Evolutionary conservation across 1,140 invertebrate species (phyloP).

Genomic region (Subanguina moxae): DNA sequence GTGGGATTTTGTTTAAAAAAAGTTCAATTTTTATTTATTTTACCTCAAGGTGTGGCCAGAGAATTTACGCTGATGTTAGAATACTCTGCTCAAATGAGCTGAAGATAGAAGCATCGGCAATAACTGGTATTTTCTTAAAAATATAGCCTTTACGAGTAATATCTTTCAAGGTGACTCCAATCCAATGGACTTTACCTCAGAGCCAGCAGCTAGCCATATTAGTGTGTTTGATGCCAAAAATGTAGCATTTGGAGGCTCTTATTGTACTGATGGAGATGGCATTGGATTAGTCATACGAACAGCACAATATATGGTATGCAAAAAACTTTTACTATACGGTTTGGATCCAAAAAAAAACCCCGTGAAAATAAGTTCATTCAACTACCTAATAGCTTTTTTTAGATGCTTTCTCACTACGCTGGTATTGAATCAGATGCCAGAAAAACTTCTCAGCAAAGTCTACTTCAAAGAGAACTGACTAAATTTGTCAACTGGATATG

Average conservation of each 20-base stretch:
- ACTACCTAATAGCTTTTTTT: background rate
- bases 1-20: constrained; percentile 13
- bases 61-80: constrained; percentile 53
- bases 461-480: constrained; percentile 50
- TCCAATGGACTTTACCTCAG: constrained; percentile 42
- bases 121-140: constrained; percentile 62
- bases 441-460: constrained; percentile 22
- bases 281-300: constrained; percentile 56
- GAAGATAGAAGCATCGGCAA: constrained; percentile 71
- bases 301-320: constrained; percentile 54
- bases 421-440: constrained; percentile 4
- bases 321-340: too few relatives aligned
- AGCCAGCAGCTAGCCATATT: constrained; percentile 41
- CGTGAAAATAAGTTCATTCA: background rate
- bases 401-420: constrained; percentile 1
- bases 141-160: background rate
- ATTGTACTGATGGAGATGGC: constrained; percentile 57
- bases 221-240: constrained; percentile 53
- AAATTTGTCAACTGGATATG: constrained; percentile 57
- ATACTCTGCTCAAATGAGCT: constrained; percentile 60
- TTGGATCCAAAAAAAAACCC: too few relatives aligned
- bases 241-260: constrained; percentile 57
- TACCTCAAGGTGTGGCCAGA: constrained; percentile 37
- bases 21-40: background rate
- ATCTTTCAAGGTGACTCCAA: constrained; percentile 22